Evolutionary conservation across 2,797 vertebrate genomes (phyloP).

Genomic region (Pogonophryne albipinna): DNA sequence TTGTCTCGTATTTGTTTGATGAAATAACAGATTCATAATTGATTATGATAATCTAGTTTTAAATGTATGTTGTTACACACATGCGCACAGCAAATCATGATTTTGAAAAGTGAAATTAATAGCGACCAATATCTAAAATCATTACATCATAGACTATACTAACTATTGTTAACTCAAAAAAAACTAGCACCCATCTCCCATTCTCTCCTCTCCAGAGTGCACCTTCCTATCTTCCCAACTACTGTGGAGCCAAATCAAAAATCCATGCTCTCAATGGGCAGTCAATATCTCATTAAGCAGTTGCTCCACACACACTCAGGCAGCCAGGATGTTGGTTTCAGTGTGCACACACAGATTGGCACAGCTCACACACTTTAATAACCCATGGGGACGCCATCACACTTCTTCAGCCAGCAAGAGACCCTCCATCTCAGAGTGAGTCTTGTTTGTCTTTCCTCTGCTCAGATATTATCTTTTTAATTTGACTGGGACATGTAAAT

Average conservation of each 20-base stretch:
- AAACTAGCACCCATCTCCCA: slow-evolving; percentile 31
- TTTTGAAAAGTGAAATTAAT: neutral
- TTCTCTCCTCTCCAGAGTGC: slow-evolving; percentile 46
- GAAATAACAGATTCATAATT: neutral
- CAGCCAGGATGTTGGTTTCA: slow-evolving; percentile 80
- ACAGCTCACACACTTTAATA: slow-evolving; percentile 81
- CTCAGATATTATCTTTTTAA: slow-evolving; percentile 29
- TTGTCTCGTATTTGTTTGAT: neutral
- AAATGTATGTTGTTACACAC: neutral
- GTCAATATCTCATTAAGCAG: slow-evolving; percentile 90
- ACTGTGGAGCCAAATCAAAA: slow-evolving; percentile 85
- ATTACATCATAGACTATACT: slow-evolving; percentile 1
- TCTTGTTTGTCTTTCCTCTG: slow-evolving; percentile 42
- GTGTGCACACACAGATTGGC: slow-evolving; percentile 69
- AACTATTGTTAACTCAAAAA: neutral
- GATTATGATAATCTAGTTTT: slow-evolving; percentile 2
- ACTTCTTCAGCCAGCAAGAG: slow-evolving; percentile 67
- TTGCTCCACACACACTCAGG: slow-evolving; percentile 73
- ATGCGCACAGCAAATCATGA: neutral
- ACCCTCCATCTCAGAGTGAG: slow-evolving; percentile 23
- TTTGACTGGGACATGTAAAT: slow-evolving; percentile 25
- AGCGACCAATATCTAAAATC: neutral
- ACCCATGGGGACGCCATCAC: slow-evolving; percentile 78
- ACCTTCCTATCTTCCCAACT: slow-evolving; percentile 59
- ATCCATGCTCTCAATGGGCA: slow-evolving; percentile 87